Conservation (phyloP, 2,113 vertebrate genomes). For the Brienomyrus brachyistius region DNA sequence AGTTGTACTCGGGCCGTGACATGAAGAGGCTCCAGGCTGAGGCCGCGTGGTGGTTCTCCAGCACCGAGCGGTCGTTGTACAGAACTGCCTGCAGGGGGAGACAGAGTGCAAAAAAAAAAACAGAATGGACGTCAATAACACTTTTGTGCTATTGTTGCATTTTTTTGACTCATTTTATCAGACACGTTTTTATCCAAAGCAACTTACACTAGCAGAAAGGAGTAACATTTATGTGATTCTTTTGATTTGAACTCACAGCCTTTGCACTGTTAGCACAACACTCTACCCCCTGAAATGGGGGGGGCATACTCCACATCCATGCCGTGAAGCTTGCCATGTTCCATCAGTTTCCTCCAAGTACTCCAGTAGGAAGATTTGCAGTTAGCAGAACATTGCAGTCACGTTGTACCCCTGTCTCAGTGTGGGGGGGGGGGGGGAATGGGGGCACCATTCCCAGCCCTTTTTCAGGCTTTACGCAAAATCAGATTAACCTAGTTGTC, state of each 20-base stretch:
- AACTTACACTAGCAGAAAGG: neutral
- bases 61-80: slow-evolving; percentile 92
- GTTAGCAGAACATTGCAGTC: neutral
- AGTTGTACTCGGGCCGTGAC: slow-evolving; percentile 91
- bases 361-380: neutral
- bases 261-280: neutral
- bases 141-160: neutral
- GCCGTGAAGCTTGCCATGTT: neutral
- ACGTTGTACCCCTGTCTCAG: neutral
- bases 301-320: neutral
- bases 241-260: neutral
- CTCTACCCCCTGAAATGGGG: too few relatives aligned
- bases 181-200: neutral
- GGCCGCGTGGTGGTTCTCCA: slow-evolving; percentile 96
- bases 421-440: neutral
- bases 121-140: neutral
- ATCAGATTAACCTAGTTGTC: neutral
- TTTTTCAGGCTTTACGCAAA: neutral
- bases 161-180: neutral
- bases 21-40: slow-evolving; percentile 97
- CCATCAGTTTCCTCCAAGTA: neutral
- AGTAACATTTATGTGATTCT: neutral
- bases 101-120: neutral
- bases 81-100: slow-evolving; percentile 73
- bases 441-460: neutral